These are phyloP conservation scores for Drosophila nigricruria DNA, from an alignment of 2,888 invertebrate species.

Conservation along the genomic window DNA sequence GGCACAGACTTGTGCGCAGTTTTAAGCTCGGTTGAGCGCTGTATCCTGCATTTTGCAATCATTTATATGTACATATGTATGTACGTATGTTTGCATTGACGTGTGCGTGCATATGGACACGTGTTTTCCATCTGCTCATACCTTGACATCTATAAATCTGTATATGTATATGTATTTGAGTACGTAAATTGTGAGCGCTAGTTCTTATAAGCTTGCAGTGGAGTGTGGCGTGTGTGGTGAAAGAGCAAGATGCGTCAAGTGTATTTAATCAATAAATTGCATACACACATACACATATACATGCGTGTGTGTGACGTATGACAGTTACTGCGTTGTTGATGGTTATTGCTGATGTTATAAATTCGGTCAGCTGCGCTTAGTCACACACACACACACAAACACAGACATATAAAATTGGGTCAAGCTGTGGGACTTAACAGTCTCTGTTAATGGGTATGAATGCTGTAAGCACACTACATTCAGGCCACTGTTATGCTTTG, in stretches of 20 bases:
- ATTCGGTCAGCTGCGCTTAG: constrained; percentile 21
- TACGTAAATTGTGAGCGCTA: not conserved
- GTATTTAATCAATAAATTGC: constrained; percentile 40
- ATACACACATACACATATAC: not conserved
- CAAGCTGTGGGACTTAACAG: constrained; percentile 13
- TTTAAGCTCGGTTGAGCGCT: not conserved
- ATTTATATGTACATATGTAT: not conserved
- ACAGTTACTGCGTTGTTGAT: constrained; percentile 6
- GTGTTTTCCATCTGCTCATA: not conserved
- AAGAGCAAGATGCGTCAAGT: constrained; percentile 32
- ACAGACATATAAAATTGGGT: too few species aligned
- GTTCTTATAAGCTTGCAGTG: not conserved
- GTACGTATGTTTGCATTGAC: not conserved
- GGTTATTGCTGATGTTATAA: constrained; percentile 12
- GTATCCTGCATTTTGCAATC: not conserved
- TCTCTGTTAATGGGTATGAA: not conserved
- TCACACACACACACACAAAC: constrained; percentile 2
- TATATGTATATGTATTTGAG: not conserved
- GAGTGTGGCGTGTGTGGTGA: constrained; percentile 16
- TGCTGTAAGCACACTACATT: not conserved
- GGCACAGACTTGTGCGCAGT: not conserved
- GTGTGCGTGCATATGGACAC: not conserved
- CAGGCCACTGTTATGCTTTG: not conserved
- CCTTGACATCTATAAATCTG: not conserved
- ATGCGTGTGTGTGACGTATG: not conserved